Conservation (phyloP, 2,113 vertebrate genomes). For the Synchiropus splendidus region DNA sequence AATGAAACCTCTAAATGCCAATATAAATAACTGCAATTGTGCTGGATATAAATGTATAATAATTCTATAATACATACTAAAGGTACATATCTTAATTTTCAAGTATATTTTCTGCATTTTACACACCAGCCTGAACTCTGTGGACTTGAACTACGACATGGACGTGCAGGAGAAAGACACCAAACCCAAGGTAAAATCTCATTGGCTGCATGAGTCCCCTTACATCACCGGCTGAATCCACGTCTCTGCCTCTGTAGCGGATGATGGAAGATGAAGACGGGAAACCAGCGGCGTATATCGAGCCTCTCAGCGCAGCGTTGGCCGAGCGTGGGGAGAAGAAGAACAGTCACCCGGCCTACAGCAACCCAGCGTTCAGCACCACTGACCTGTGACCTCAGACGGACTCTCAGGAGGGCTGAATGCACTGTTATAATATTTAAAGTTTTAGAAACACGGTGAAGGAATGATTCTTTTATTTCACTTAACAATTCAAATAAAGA, state of each 20-base stretch:
- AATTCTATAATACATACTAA: too few species aligned
- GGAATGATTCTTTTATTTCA: too few species aligned
- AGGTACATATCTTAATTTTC: not conserved
- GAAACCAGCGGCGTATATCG: constrained; percentile 25
- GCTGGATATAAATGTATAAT: too few species aligned
- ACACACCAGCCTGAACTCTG: constrained; percentile 71
- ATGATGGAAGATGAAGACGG: constrained; percentile 41
- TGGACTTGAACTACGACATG: constrained; percentile 69
- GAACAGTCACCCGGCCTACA: constrained; percentile 12
- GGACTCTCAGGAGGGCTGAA: not conserved
- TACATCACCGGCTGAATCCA: not conserved
- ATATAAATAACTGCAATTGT: too few species aligned
- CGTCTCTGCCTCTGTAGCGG: constrained; percentile 7
- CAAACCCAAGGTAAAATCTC: constrained; percentile 44
- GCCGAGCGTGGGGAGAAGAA: constrained; percentile 30
- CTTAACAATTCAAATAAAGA: too few species aligned
- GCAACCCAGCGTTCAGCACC: constrained; percentile 65
- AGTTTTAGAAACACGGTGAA: too few species aligned
- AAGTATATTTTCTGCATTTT: constrained; percentile 5
- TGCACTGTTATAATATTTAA: too few species aligned
- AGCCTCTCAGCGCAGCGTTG: constrained; percentile 68
- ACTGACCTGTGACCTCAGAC: constrained; percentile 72
- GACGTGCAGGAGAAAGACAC: constrained; percentile 22
- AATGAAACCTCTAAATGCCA: too few species aligned
- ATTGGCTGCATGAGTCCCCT: constrained; percentile 1